Conservation (phyloP, 2,797 vertebrate species). For the Mormyrops boulengeri region DNA sequence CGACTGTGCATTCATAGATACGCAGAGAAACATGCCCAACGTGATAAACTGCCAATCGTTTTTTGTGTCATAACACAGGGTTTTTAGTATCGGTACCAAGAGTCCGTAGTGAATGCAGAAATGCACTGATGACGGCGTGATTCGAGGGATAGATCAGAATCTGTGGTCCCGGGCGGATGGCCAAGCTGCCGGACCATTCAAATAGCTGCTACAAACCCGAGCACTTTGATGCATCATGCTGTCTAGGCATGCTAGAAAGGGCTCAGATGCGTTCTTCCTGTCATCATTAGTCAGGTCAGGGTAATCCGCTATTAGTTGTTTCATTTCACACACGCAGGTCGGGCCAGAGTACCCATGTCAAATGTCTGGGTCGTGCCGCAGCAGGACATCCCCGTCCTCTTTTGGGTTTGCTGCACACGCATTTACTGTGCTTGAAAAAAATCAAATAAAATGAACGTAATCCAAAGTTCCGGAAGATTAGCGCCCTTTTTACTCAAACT, state of each 20-base stretch:
- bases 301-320: not conserved
- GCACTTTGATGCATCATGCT: slow-evolving; percentile 6
- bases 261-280: not conserved
- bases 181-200: not conserved
- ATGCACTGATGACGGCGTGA: not conserved
- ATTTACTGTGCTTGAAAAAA: not conserved
- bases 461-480: not conserved
- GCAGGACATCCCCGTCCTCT: not conserved
- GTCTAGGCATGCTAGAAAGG: not conserved
- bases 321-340: not conserved
- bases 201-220: not conserved
- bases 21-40: not conserved
- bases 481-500: not conserved
- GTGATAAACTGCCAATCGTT: not conserved
- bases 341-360: not conserved
- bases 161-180: not conserved
- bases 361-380: not conserved
- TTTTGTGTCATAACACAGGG: not conserved
- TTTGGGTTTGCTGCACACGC: not conserved
- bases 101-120: not conserved
- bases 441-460: not conserved
- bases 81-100: not conserved
- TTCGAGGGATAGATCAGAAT: not conserved
- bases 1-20: not conserved
- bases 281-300: not conserved